Evolutionary conservation across 1,140 invertebrate genomes (phyloP).

Genomic region (Panagrolaimus sp.): DNA sequence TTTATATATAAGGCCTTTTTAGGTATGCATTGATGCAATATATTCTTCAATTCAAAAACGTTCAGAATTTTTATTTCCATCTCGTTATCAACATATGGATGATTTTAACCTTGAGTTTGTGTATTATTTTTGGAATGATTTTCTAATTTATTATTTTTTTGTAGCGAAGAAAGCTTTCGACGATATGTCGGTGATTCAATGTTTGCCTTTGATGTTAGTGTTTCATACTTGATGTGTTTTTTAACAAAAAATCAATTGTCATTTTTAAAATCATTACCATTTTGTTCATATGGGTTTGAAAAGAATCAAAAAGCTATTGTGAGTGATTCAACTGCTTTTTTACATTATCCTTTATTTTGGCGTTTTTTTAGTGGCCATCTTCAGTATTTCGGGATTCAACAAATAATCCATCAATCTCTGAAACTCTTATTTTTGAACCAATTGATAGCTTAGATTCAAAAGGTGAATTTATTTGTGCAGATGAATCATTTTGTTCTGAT

Average conservation of each 20-base stretch:
- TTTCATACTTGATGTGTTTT: conserved; percentile 5
- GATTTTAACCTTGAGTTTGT: conserved; percentile 4
- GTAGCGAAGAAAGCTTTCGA: conserved; percentile 1
- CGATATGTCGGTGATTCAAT: background rate
- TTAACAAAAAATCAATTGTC: background rate
- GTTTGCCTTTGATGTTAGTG: conserved; percentile 11
- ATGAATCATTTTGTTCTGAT: conserved; percentile 7
- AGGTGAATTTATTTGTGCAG: background rate
- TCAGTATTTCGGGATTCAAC: background rate
- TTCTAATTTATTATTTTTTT: background rate
- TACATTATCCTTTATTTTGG: background rate
- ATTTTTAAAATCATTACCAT: background rate
- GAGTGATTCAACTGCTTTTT: background rate
- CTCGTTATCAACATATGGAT: background rate
- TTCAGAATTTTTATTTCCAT: background rate
- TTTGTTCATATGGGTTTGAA: background rate
- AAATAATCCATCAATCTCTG: background rate
- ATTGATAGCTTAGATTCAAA: too few species aligned
- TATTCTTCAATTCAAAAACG: background rate
- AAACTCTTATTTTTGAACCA: too few species aligned
- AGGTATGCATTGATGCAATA: conserved; percentile 4
- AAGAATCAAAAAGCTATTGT: background rate
- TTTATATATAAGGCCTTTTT: background rate
- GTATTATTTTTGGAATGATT: background rate
- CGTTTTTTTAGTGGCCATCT: background rate